Percentiles rank a stretch among this genome's conserved stretches.
phyloP scores from a whole-genome alignment of 2,797 vertebrate species.

The Gambelia wislizenii region DNA sequence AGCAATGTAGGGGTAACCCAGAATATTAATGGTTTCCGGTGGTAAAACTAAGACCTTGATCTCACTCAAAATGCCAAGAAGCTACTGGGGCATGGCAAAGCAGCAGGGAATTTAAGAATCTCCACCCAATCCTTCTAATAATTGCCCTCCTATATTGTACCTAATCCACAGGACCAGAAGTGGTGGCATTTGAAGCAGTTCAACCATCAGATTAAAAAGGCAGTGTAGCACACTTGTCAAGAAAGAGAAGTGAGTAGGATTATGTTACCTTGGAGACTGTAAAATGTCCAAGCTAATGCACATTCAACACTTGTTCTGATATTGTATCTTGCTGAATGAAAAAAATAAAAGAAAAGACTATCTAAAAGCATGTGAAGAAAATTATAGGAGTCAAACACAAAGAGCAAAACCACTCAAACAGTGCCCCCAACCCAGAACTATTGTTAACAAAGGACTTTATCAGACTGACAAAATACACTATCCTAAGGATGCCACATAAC shows the following conservation, averaged over 20 bases:
- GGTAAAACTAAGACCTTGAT: slow-evolving; percentile 45
- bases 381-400: neutral
- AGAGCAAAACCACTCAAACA: neutral
- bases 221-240: neutral
- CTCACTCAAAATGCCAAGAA: slow-evolving; percentile 59
- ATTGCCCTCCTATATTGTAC: slow-evolving; percentile 20
- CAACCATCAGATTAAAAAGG: slow-evolving; percentile 23
- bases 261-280: neutral
- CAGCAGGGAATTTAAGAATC: slow-evolving; percentile 40
- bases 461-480: no score
- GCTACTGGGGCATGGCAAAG: slow-evolving; percentile 27
- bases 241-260: slow-evolving; percentile 25
- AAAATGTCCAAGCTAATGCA: neutral
- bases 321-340: neutral
- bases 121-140: slow-evolving; percentile 8
- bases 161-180: slow-evolving; percentile 10
- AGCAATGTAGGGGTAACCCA: slow-evolving; percentile 44
- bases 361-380: neutral
- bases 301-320: neutral
- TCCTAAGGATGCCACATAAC: no score
- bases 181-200: slow-evolving; percentile 37
- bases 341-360: neutral
- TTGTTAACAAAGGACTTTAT: neutral
- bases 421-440: neutral
- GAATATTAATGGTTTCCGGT: slow-evolving; percentile 60